phyloP scores from a whole-genome alignment of 2,797 vertebrate species.

The Aselliscus stoliczkanus region DNA sequence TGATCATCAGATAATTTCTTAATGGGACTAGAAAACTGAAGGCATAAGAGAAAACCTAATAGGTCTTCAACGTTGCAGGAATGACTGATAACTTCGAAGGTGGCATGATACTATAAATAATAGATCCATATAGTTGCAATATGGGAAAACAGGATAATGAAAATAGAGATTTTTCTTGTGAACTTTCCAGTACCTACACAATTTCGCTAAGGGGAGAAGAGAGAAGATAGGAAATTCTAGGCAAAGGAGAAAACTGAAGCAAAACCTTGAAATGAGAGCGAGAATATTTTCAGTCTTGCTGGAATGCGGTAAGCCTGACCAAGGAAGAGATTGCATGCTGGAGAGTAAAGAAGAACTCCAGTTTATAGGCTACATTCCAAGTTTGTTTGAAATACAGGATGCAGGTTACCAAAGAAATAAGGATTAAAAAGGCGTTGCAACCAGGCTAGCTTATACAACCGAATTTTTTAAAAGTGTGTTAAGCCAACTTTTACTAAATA shows the following conservation, averaged over 20 bases:
- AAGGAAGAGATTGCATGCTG: neutral
- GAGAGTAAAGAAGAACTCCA: neutral
- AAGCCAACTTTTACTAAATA: neutral
- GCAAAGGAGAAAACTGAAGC: neutral
- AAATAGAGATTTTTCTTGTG: neutral
- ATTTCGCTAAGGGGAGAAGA: neutral
- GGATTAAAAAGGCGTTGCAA: neutral
- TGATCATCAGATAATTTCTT: conserved; percentile 1
- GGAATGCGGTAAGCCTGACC: neutral
- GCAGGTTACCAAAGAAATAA: conserved; percentile 8
- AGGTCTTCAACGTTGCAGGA: neutral
- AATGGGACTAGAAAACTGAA: neutral
- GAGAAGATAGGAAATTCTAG: neutral
- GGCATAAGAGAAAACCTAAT: neutral
- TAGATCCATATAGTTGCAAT: neutral
- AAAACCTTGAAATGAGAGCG: neutral
- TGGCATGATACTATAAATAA: neutral
- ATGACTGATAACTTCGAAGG: neutral
- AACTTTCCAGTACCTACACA: neutral
- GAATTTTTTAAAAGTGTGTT: conserved; percentile 12
- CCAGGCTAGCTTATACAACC: neutral
- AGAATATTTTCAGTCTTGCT: neutral
- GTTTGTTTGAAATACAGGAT: conserved; percentile 21
- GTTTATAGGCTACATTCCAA: neutral
- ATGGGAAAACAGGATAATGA: neutral